Percentiles rank a stretch among this genome's conserved stretches.
Conservation (phyloP, 2,888 invertebrate genomes). For the Enchytraeus crypticus region DNA sequence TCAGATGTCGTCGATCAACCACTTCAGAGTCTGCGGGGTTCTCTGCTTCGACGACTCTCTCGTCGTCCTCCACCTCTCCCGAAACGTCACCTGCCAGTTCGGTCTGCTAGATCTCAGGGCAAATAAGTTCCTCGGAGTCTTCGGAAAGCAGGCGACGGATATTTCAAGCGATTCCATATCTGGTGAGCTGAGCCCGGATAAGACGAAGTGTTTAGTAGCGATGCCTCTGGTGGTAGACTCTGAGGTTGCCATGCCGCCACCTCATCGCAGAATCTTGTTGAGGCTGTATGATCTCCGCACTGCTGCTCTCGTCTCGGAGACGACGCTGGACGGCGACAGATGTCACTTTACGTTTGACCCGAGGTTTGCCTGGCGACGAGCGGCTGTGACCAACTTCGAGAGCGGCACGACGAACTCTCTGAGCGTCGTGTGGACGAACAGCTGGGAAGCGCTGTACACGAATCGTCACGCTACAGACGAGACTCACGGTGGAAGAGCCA, state of each 20-base stretch:
- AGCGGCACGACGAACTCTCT: conserved; percentile 38
- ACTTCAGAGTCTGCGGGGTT: conserved; percentile 46
- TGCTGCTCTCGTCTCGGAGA: conserved; percentile 34
- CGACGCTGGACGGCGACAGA: conserved; percentile 29
- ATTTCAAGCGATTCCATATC: conserved; percentile 42
- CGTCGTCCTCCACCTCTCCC: conserved; percentile 43
- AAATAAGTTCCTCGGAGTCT: conserved; percentile 46
- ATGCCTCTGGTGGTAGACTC: conserved; percentile 26
- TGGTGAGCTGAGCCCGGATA: conserved; percentile 47
- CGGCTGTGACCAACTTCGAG: conserved; percentile 43
- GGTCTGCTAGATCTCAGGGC: conserved; percentile 42
- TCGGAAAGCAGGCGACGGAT: conserved; percentile 43
- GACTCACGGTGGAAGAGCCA: too few species aligned
- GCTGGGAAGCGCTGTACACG: neutral
- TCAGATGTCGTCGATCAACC: conserved; percentile 47
- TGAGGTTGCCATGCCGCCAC: neutral
- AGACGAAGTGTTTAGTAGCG: conserved; percentile 40
- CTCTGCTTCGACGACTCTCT: conserved; percentile 42
- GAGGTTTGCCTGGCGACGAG: conserved; percentile 37
- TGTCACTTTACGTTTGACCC: conserved; percentile 45
- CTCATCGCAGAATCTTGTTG: conserved; percentile 17
- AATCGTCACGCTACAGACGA: neutral
- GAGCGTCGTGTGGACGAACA: conserved; percentile 31
- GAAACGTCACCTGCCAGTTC: conserved; percentile 45
- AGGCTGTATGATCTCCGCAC: conserved; percentile 41